Base-by-base conservation (phyloP, 1,140 invertebrate genomes). In the Ostrea edulis region DNA sequence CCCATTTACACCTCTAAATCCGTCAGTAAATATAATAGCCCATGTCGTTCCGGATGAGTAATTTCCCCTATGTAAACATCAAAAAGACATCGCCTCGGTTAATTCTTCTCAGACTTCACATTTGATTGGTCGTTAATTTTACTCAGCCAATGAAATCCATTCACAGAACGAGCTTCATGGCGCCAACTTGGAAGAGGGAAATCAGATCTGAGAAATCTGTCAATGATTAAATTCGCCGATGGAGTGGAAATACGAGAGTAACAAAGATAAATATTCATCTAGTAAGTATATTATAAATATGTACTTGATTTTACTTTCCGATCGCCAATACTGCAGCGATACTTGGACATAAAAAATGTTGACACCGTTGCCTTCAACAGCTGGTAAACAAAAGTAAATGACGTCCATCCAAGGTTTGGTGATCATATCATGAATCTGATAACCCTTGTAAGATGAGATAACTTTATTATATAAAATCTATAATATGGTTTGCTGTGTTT, bases 101-200 rank as follows among this genome's bases (percentile, higher is more conserved):
- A 52, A 83, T n/a, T 12, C 82, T 53, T n/a, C 82, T 12, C 20
- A 83, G 17, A 20, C 35, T 35, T 83, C 17, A 29, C 51, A 83
- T 83, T 83, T 83, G 82, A 83, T 83, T 83, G 82, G 82, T 53
- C 2, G 82, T 83, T 22, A 83, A 83, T 22, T 53, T 5, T 22
- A 83, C 71, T 83, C 71, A 53, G 54, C 85, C 90, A 89, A 91
- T 88, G 68, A 85, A 51, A n/a, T 25, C 14, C 11, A 20, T 29
- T 85, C n/a, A 82, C 82, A 87, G 82, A 85, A 81, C 82, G 81
- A 88, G 22, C 85, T 53, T 87, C 77, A 91, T 91, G 90, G 90
- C 90, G 90, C 90, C 90, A 91, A 91, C 81, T 82, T 91, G 88
- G 81, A 82, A 91, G 88, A 86, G 90, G 65, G 62, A 71, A 83